Evolutionary conservation across 2,113 vertebrate species (phyloP).

Genomic region (Podilymbus podiceps): DNA sequence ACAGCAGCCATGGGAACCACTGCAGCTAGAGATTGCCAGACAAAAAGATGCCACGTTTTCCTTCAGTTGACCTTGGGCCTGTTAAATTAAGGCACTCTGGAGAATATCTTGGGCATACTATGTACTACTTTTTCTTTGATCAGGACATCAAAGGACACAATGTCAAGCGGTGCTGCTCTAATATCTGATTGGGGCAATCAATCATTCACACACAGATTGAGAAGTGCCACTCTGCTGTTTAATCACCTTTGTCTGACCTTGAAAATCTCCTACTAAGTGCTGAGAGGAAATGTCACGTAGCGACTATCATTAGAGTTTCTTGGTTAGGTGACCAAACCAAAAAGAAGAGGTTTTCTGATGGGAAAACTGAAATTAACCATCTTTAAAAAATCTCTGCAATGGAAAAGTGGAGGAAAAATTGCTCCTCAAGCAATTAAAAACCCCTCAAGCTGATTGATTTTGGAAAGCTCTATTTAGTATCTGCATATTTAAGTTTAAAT

Average conservation of each 20-base stretch:
- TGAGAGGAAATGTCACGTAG: background rate
- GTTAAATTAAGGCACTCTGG: background rate
- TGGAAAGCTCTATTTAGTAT: conserved; percentile 25
- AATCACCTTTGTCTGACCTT: conserved; percentile 28
- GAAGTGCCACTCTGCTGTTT: background rate
- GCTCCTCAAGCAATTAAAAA: conserved; percentile 6
- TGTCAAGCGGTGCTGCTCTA: background rate
- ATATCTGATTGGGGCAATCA: background rate
- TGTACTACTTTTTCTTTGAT: background rate
- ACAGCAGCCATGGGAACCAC: background rate
- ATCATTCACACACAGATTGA: background rate
- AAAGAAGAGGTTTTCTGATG: background rate
- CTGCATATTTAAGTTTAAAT: conserved; percentile 17
- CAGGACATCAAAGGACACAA: background rate
- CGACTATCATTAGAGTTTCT: background rate
- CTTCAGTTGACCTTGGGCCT: conserved; percentile 3
- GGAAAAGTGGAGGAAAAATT: background rate
- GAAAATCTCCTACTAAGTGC: background rate
- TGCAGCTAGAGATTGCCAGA: rapidly evolving
- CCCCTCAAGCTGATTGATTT: conserved; percentile 10
- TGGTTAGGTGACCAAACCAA: background rate
- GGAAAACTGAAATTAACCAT: background rate
- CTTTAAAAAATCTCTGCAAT: background rate
- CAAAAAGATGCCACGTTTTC: background rate
- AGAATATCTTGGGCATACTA: background rate